A percentile compares a stretch with the other conserved stretches of the same genome.
Conservation (phyloP, 2,888 invertebrate genomes). For the Synergus itoensis region DNA sequence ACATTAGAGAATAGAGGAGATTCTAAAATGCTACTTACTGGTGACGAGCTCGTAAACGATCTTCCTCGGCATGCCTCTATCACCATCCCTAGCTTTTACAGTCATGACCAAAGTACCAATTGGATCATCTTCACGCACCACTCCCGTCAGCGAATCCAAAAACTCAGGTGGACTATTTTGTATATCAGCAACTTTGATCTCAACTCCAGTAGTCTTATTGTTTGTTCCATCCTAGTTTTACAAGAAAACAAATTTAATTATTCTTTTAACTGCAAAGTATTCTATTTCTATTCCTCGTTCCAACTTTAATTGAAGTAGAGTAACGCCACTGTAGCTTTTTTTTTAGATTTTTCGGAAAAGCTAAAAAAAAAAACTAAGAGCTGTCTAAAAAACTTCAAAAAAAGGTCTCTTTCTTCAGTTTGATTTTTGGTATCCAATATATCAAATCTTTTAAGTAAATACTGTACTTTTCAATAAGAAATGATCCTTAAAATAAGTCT, state of each 20-base stretch:
- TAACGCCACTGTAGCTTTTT: background rate
- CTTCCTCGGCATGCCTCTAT: conserved; percentile 89
- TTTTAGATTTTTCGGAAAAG: background rate
- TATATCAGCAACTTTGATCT: conserved; percentile 89
- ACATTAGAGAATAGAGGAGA: conserved; percentile 8
- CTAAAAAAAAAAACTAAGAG: background rate
- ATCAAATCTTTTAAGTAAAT: too few relatives aligned
- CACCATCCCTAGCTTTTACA: conserved; percentile 90
- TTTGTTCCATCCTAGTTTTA: conserved; percentile 86
- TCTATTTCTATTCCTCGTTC: background rate
- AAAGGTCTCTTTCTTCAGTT: too few relatives aligned
- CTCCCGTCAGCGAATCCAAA: conserved; percentile 87
- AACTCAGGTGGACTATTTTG: conserved; percentile 94
- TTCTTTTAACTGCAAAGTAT: background rate
- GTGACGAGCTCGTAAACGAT: conserved; percentile 88
- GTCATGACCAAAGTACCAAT: conserved; percentile 90
- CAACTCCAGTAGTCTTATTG: conserved; percentile 86
- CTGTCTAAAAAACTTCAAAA: background rate
- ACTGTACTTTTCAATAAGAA: too few relatives aligned
- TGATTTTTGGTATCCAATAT: too few relatives aligned
- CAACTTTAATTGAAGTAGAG: background rate
- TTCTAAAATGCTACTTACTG: conserved; percentile 81
- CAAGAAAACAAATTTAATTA: background rate
- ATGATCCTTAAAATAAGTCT: too few relatives aligned
- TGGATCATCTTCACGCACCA: conserved; percentile 89